Evolutionary conservation across 1,140 invertebrate species (phyloP).

Genomic region (Ceratina japonica): DNA sequence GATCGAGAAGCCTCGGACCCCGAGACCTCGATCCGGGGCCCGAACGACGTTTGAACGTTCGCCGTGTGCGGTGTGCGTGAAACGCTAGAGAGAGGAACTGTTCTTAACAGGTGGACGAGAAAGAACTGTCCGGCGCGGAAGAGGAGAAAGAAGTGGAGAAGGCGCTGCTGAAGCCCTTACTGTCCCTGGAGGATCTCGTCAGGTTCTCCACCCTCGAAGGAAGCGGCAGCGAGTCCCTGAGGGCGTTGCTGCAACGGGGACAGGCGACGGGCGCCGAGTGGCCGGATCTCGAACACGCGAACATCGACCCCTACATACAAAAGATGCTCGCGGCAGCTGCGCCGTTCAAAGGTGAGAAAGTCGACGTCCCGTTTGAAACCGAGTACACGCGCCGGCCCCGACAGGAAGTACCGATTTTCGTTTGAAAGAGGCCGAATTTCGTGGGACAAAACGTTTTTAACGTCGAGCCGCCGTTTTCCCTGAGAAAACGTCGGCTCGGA

Average conservation of each 20-base stretch:
- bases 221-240: constrained; percentile 80
- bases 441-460: no score
- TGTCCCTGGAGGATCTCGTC: constrained; percentile 82
- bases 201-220: constrained; percentile 81
- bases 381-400: no score
- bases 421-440: no score
- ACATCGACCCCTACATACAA: constrained; percentile 82
- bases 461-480: background rate
- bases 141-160: constrained; percentile 84
- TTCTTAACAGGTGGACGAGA: constrained; percentile 80
- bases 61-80: background rate
- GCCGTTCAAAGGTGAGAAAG: constrained; percentile 74
- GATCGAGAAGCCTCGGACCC: no score
- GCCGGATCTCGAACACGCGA: constrained; percentile 80
- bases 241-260: constrained; percentile 80
- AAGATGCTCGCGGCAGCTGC: constrained; percentile 77
- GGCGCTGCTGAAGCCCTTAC: constrained; percentile 80
- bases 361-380: no score
- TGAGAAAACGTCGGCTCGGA: background rate
- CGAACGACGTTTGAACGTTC: constrained; percentile 8
- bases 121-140: constrained; percentile 83
- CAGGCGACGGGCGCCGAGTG: constrained; percentile 78
- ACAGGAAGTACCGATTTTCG: no score
- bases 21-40: no score
- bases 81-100: constrained; percentile 50